phyloP scores from a whole-genome alignment of 2,797 vertebrate species.

The Oreortyx pictus region DNA sequence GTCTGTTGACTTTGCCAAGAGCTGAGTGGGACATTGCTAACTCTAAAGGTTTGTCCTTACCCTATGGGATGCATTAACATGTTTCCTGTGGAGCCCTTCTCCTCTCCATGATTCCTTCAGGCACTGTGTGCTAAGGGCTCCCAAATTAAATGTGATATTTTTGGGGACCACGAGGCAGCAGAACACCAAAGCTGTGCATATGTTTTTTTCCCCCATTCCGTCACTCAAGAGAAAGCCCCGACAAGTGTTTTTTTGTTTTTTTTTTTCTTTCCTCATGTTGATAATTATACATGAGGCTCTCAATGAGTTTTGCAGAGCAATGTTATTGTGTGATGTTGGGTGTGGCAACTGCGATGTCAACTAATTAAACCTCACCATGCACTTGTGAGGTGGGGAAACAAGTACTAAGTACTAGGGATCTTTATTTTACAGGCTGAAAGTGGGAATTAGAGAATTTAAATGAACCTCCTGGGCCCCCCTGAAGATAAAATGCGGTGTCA shows the following conservation, averaged over 20 bases:
- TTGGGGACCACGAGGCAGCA: not conserved
- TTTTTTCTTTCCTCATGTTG: not conserved
- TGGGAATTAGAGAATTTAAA: not conserved
- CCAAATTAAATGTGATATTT: not conserved
- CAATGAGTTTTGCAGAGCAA: not conserved
- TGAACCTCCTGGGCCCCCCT: not conserved
- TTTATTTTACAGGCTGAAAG: conserved; percentile 5
- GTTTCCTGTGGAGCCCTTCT: not conserved
- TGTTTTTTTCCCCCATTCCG: not conserved
- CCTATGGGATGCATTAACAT: not conserved
- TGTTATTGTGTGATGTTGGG: not conserved
- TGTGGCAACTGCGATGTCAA: not conserved
- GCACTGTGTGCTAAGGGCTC: not conserved
- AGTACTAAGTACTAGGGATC: not conserved
- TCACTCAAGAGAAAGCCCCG: not conserved
- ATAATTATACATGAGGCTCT: not conserved
- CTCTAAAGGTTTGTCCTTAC: conserved; percentile 56
- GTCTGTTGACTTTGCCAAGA: not conserved
- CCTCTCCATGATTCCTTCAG: not conserved
- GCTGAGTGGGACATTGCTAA: not conserved
- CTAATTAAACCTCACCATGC: not conserved
- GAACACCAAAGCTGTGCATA: conserved; percentile 14
- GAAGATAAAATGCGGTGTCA: not conserved
- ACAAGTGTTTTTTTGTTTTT: not conserved
- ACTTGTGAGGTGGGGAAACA: not conserved